Percentiles rank a stretch among this genome's conserved stretches.
Conservation (phyloP, 2,113 vertebrate genomes). For the Geococcyx californianus region DNA sequence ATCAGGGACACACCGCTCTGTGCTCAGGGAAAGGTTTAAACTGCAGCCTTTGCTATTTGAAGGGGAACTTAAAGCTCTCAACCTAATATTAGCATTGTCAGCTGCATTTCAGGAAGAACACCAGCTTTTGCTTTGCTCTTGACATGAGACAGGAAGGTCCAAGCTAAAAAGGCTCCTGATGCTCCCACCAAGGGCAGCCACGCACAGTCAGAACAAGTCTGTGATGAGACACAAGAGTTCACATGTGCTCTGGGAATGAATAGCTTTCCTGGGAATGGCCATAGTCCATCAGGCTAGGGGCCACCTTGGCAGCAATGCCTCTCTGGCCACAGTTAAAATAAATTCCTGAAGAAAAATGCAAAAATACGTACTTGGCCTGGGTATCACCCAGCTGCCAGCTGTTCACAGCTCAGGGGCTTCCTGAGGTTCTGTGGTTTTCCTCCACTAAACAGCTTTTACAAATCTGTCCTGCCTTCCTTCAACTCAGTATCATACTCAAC, state of each 20-base stretch:
- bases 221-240: not conserved
- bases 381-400: not conserved
- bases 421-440: not conserved
- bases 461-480: not conserved
- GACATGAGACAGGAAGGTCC: not conserved
- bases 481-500: not conserved
- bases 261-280: not conserved
- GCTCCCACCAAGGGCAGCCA: not conserved
- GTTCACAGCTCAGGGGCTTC: not conserved
- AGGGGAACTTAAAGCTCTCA: not conserved
- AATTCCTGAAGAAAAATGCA: not conserved
- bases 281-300: not conserved
- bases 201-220: fast-evolving
- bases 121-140: not conserved
- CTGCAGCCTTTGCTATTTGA: not conserved
- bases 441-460: not conserved
- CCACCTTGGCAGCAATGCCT: not conserved
- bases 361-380: not conserved
- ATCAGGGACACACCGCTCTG: not conserved
- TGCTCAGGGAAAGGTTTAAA: not conserved
- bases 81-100: not conserved
- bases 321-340: not conserved
- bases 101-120: not conserved
- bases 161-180: not conserved
- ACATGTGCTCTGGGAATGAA: not conserved